Conservation (phyloP, 1,140 invertebrate species). For the Drosophila miranda region DNA sequence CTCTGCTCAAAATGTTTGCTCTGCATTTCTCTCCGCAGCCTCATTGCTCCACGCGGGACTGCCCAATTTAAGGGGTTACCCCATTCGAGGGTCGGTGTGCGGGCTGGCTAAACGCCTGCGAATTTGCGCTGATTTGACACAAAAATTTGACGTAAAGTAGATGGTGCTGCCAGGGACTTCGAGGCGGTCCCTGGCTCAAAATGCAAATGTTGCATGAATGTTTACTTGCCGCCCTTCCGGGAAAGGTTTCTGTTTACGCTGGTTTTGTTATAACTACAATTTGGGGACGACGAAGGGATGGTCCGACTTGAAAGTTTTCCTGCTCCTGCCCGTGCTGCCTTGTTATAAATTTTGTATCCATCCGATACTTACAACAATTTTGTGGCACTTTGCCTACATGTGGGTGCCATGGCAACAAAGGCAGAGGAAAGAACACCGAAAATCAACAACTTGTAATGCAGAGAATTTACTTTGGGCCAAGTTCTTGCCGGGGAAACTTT, state of each 20-base stretch:
- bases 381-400: constrained; percentile 68
- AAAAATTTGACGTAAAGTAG: constrained; percentile 66
- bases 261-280: constrained; percentile 53
- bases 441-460: constrained; percentile 56
- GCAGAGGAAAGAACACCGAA: constrained; percentile 49
- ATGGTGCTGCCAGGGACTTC: constrained; percentile 10
- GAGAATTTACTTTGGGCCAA: constrained; percentile 29
- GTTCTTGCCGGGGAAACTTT: constrained; percentile 31
- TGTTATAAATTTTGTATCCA: constrained; percentile 73
- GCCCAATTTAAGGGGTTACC: constrained; percentile 19
- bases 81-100: constrained; percentile 12
- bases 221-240: constrained; percentile 14
- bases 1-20: constrained; percentile 62
- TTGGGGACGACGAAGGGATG: constrained; percentile 14
- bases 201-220: constrained; percentile 72
- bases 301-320: constrained; percentile 33
- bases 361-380: constrained; percentile 69
- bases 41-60: background rate
- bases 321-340: constrained; percentile 16
- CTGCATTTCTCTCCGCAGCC: constrained; percentile 46
- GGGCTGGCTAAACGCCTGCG: constrained; percentile 52
- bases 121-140: constrained; percentile 77
- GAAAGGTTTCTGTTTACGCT: constrained; percentile 67
- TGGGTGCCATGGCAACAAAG: constrained; percentile 59
- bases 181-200: constrained; percentile 37